phyloP scores from a whole-genome alignment of 2,888 invertebrate species.

The Rhagonycha lutea region DNA sequence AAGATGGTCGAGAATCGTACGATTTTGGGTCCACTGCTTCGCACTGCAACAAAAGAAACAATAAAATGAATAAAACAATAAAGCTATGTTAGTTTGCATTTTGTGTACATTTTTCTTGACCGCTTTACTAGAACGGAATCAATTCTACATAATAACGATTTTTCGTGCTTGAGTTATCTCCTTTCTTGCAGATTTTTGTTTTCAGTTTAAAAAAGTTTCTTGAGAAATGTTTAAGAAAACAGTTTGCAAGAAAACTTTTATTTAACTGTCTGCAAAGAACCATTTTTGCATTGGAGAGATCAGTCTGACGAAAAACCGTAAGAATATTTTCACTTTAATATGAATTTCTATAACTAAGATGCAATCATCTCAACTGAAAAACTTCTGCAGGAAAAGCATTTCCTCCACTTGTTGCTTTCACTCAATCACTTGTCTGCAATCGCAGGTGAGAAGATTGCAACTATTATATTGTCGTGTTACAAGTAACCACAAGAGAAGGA shows the following conservation, averaged over 20 bases:
- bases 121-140: neutral
- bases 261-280: neutral
- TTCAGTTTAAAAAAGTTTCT: neutral
- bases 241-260: neutral
- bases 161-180: neutral
- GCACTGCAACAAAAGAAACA: slow-evolving; percentile 23
- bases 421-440: too few species aligned
- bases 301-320: too few species aligned
- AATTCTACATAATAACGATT: neutral
- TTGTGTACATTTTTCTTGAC: neutral
- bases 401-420: too few species aligned
- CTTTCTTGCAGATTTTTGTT: neutral
- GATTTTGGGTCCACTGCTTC: slow-evolving; percentile 19
- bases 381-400: too few species aligned
- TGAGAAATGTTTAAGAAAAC: neutral
- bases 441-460: too few species aligned
- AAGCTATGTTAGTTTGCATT: neutral
- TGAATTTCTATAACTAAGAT: too few species aligned
- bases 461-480: too few species aligned
- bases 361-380: too few species aligned
- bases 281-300: neutral
- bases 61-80: neutral
- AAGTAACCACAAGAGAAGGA: too few species aligned
- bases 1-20: neutral
- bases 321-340: too few species aligned